Conservation (phyloP, 2,113 vertebrate genomes). For the Chaetodon trifascialis region DNA sequence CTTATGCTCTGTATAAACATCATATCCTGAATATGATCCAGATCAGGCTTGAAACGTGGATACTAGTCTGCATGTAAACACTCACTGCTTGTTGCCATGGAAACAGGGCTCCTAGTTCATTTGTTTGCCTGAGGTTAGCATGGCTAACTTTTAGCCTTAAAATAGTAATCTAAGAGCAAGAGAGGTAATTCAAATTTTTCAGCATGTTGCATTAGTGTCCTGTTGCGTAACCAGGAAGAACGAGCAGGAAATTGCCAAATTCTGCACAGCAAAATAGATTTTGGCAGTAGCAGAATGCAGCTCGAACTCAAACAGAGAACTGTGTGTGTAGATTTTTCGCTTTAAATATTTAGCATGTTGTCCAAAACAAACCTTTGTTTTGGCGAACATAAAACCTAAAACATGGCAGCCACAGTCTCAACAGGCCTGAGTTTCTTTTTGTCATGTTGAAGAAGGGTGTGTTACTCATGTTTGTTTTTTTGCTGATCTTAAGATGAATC, state of each 20-base stretch:
- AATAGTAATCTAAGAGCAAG: no score
- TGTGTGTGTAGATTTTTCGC: neutral
- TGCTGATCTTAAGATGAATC: neutral
- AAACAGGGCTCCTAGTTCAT: neutral
- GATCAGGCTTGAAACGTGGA: neutral
- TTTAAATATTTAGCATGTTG: neutral
- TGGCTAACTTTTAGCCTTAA: neutral
- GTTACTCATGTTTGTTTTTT: neutral
- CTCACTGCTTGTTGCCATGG: neutral
- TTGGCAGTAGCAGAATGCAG: neutral
- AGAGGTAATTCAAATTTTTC: neutral
- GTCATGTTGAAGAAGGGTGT: neutral
- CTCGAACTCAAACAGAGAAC: neutral
- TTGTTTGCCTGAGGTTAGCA: neutral
- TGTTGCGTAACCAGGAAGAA: neutral
- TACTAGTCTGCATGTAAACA: neutral
- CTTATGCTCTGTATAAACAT: neutral
- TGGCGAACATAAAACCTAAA: neutral
- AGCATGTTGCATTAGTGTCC: neutral
- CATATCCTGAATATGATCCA: neutral
- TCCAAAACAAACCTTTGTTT: neutral
- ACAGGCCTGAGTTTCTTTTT: neutral
- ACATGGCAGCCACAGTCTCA: neutral
- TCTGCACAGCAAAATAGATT: neutral
- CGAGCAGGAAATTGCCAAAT: neutral